A percentile compares a stretch with the other conserved stretches of the same genome.
phyloP scores from a whole-genome alignment of 1,140 invertebrate species.

The Anastatus disparis region DNA sequence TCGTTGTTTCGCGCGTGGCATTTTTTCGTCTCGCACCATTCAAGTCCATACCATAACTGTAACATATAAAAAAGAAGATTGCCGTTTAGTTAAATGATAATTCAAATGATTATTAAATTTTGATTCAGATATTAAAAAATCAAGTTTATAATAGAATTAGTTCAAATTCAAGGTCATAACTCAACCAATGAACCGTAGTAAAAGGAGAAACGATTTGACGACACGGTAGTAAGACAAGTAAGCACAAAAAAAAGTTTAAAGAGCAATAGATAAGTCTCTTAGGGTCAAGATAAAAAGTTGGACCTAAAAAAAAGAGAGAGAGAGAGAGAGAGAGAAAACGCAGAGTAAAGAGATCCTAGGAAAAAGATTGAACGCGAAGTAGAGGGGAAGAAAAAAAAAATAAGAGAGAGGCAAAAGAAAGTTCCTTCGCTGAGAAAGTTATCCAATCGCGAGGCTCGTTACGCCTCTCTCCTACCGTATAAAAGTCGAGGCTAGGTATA shows the following conservation, averaged over 20 bases:
- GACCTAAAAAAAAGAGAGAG: background rate
- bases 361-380: too few species aligned
- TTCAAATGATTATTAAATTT: too few species aligned
- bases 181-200: too few species aligned
- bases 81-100: too few species aligned
- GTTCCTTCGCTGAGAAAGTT: slow-evolving; percentile 62
- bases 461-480: slow-evolving; percentile 61
- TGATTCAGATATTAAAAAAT: too few species aligned
- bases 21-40: slow-evolving; percentile 94
- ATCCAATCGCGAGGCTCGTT: slow-evolving; percentile 66
- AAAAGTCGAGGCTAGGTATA: slow-evolving; percentile 62
- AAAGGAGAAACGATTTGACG: slow-evolving; percentile 19
- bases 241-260: slow-evolving; percentile 6
- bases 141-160: too few species aligned
- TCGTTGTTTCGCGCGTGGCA: slow-evolving; percentile 96
- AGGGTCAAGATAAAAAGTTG: slow-evolving; percentile 37
- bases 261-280: slow-evolving; percentile 12
- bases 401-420: slow-evolving; percentile 43
- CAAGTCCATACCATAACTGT: slow-evolving; percentile 89
- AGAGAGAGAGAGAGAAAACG: too few species aligned
- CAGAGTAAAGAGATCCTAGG: too few species aligned
- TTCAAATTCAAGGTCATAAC: too few species aligned
- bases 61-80: slow-evolving; percentile 57
- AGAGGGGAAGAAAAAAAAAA: background rate
- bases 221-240: background rate